Percentiles rank a stretch among this genome's conserved stretches.
Conservation (phyloP, 2,888 invertebrate species). For the Clepsis dumicolana region DNA sequence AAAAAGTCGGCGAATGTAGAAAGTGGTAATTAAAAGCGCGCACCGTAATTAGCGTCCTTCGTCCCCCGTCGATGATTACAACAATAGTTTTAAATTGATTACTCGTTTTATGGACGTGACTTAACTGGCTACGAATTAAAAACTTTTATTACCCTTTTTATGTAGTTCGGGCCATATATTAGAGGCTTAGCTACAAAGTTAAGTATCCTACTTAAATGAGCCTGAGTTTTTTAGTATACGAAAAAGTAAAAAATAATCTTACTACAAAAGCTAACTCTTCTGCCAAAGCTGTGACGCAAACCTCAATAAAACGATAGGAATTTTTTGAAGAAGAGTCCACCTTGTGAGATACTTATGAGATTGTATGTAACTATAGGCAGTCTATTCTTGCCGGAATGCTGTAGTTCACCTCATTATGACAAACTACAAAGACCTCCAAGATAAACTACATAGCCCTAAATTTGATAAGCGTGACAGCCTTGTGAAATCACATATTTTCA, state of each 20-base stretch:
- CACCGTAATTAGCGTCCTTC: background rate
- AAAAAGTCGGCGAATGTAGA: slow-evolving; percentile 3
- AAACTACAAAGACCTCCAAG: background rate
- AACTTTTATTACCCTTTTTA: background rate
- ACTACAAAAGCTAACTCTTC: no score
- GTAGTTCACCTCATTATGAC: background rate
- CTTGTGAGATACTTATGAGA: no score
- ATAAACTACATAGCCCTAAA: slow-evolving; percentile 20
- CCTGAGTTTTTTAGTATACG: no score
- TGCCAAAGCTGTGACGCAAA: no score
- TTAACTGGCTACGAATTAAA: background rate
- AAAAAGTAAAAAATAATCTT: no score
- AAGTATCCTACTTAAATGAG: no score
- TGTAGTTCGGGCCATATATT: no score
- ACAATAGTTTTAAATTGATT: background rate
- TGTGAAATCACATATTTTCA: slow-evolving; percentile 40
- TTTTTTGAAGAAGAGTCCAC: no score
- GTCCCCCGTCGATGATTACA: background rate
- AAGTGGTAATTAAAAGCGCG: slow-evolving; percentile 21
- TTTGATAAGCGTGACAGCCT: slow-evolving; percentile 18
- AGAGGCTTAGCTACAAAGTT: no score
- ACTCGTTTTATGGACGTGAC: background rate
- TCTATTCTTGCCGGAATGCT: no score
- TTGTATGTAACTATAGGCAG: no score
- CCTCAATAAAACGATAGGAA: no score